These are phyloP conservation scores for Elegia similella DNA, from an alignment of 2,888 invertebrate species.

Conservation along the genomic window DNA sequence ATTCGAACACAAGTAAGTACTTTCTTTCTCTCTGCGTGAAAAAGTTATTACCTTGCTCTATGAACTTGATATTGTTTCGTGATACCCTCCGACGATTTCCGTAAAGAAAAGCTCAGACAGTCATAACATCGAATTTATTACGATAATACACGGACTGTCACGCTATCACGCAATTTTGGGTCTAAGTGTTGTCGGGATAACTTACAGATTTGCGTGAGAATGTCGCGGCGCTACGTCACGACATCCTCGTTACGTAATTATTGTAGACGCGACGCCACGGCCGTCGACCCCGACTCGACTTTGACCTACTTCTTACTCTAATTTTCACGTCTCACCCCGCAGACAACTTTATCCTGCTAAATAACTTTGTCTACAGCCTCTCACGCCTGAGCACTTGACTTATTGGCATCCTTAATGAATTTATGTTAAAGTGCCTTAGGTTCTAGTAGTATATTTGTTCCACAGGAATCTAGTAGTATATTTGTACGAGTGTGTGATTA, in stretches of 20 bases:
- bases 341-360: constrained; percentile 54
- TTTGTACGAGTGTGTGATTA: too few relatives aligned
- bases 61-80: constrained; percentile 19
- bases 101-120: constrained; percentile 35
- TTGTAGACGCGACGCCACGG: constrained; percentile 57
- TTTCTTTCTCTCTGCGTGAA: neutral
- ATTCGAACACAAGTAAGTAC: constrained; percentile 33
- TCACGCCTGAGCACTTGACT: neutral
- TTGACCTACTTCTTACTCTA: constrained; percentile 78
- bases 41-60: neutral
- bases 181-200: constrained; percentile 31
- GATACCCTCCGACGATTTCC: constrained; percentile 36
- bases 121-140: constrained; percentile 43
- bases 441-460: too few relatives aligned
- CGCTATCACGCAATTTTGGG: constrained; percentile 31
- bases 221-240: constrained; percentile 41
- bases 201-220: constrained; percentile 32
- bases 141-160: constrained; percentile 23
- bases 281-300: constrained; percentile 71
- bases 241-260: constrained; percentile 71
- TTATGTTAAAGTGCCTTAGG: too few relatives aligned
- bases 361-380: constrained; percentile 34
- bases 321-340: constrained; percentile 70
- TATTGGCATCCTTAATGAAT: neutral
- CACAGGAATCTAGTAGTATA: too few relatives aligned